Evolutionary conservation across 2,113 vertebrate species (phyloP).

Genomic region (Maccullochella peelii): DNA sequence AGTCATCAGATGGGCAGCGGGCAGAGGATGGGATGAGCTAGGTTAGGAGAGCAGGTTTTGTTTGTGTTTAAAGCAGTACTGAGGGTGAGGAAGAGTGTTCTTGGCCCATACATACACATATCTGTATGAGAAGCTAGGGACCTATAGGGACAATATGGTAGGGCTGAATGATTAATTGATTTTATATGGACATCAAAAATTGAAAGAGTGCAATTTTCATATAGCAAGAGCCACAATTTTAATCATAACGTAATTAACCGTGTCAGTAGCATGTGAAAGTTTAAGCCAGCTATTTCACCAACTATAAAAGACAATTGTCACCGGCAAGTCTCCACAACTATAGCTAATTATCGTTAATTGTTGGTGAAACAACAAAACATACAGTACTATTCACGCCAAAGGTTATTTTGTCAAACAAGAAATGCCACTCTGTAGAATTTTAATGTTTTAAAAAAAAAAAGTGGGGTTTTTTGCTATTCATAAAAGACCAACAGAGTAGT

Average conservation of each 20-base stretch:
- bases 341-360: conserved; percentile 6
- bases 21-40: conserved; percentile 10
- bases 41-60: conserved; percentile 5
- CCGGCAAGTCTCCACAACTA: not conserved
- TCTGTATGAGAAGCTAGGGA: not conserved
- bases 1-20: conserved; percentile 8
- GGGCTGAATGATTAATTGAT: not conserved
- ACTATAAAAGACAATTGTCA: conserved; percentile 3
- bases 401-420: too few relatives aligned
- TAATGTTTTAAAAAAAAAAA: not conserved
- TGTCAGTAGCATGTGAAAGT: not conserved
- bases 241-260: not conserved
- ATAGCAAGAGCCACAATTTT: not conserved
- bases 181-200: not conserved
- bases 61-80: conserved; percentile 21
- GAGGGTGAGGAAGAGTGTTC: not conserved
- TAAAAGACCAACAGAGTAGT: not conserved
- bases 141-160: not conserved
- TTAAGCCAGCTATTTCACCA: not conserved
- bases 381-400: not conserved
- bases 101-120: not conserved
- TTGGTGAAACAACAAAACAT: not conserved
- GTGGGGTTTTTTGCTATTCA: not conserved
- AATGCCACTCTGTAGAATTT: not conserved
- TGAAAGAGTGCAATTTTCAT: not conserved